Evolutionary conservation across 2,797 vertebrate genomes (phyloP).

Genomic region (Chanos chanos): DNA sequence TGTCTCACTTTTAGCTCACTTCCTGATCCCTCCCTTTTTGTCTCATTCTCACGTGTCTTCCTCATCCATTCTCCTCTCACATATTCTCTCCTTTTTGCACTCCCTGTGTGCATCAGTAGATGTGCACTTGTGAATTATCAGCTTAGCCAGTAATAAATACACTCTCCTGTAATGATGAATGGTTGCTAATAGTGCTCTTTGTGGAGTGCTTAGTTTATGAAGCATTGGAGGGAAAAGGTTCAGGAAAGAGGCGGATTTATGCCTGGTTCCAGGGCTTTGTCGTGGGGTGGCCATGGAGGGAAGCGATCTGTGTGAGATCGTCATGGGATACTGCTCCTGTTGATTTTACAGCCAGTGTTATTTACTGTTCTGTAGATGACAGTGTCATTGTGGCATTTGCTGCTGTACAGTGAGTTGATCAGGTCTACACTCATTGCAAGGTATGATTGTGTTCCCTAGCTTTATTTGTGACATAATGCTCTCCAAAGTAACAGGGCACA

Average conservation of each 20-base stretch:
- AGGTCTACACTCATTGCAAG: no score
- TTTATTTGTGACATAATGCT: no score
- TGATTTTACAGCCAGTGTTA: not conserved
- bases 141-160: not conserved
- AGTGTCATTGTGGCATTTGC: no score
- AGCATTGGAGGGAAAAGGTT: constrained; percentile 7
- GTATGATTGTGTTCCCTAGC: no score
- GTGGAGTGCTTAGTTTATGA: constrained; percentile 3
- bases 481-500: no score
- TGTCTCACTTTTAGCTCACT: not conserved
- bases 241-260: constrained; percentile 10
- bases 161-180: constrained; percentile 26
- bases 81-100: no score
- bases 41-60: not conserved
- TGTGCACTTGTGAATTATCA: not conserved
- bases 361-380: constrained; percentile 28
- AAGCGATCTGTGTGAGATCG: no score
- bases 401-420: no score
- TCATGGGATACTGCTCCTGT: not conserved
- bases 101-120: no score
- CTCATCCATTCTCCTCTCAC: not conserved
- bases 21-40: not conserved
- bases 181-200: constrained; percentile 1
- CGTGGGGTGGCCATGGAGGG: constrained; percentile 15
- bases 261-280: constrained; percentile 3